Evolutionary conservation across 1,140 invertebrate genomes (phyloP).

Genomic region (Aplysia californica): DNA sequence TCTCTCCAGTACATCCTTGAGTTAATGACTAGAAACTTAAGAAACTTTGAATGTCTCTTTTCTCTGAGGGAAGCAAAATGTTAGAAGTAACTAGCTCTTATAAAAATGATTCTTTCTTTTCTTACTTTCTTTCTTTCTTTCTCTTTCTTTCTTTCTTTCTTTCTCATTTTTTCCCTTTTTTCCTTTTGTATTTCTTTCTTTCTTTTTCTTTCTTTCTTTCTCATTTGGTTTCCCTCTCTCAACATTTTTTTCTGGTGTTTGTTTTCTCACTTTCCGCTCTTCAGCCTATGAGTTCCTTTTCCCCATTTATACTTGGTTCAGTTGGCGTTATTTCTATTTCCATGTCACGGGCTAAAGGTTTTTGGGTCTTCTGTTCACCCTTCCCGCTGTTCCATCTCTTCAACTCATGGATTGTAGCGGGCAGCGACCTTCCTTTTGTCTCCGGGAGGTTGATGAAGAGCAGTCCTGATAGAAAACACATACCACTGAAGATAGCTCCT

Average conservation of each 20-base stretch:
- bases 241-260: background rate
- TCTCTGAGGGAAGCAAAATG: too few species aligned
- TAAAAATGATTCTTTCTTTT: too few species aligned
- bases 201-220: constrained; percentile 1
- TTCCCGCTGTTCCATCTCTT: background rate
- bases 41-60: too few species aligned
- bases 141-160: background rate
- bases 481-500: constrained; percentile 32
- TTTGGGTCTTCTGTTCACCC: constrained; percentile 1
- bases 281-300: background rate
- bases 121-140: too few species aligned
- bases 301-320: background rate
- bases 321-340: background rate
- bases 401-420: constrained; percentile 35
- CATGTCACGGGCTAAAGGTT: constrained; percentile 31
- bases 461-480: constrained; percentile 31
- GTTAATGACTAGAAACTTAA: too few species aligned
- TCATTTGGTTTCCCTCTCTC: background rate
- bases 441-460: constrained; percentile 32
- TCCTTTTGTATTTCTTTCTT: background rate
- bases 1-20: too few species aligned
- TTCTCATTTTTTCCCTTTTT: background rate
- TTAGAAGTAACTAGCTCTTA: too few species aligned
- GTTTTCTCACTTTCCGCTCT: background rate
- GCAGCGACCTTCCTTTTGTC: constrained; percentile 34